phyloP scores from a whole-genome alignment of 37 sponge, comb jelly and placozoan species.

The Chondrilla cf. caribensis region DNA sequence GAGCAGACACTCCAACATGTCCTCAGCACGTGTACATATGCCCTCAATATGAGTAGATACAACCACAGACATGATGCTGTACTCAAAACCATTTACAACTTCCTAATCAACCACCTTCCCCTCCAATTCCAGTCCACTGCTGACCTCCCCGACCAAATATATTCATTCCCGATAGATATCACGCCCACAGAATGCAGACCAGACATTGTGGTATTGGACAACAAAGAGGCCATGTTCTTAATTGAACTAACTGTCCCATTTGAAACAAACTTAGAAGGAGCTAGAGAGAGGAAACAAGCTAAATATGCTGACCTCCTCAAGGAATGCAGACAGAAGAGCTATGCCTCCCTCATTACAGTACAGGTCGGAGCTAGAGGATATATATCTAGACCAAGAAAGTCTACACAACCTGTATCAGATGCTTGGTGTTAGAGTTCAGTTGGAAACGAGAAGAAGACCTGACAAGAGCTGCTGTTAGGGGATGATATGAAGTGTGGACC shows the following conservation, averaged over 20 bases:
- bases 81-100: not conserved
- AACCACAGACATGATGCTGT: not conserved
- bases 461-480: not conserved
- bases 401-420: not conserved
- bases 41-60: not conserved
- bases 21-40: not conserved
- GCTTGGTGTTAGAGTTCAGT: not conserved
- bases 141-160: not conserved
- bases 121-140: not conserved
- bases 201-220: not conserved
- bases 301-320: not conserved
- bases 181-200: not conserved
- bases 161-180: not conserved
- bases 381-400: not conserved
- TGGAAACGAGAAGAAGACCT: not conserved
- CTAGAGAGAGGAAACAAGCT: not conserved
- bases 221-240: not conserved
- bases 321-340: not conserved
- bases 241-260: not conserved
- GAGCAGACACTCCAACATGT: not conserved
- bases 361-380: too few relatives aligned
- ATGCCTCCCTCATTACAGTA: too few relatives aligned
- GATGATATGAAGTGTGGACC: not conserved
- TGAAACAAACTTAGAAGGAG: slow-evolving; percentile 4
- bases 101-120: not conserved